Evolutionary conservation across 2,888 invertebrate species (phyloP).

Genomic region (Callosobruchus maculatus): DNA sequence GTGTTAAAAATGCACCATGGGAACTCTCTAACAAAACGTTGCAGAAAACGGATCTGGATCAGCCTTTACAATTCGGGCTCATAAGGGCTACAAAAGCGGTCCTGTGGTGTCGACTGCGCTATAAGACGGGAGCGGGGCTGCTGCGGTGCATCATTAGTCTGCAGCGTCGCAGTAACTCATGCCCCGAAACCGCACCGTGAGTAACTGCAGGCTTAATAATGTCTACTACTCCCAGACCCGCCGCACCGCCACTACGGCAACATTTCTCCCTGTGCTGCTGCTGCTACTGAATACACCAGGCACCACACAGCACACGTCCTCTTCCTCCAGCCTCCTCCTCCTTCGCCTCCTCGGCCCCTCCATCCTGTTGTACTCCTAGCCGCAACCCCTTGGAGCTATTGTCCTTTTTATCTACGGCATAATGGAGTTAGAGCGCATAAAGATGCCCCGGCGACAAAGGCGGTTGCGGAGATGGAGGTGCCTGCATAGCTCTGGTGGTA

Average conservation of each 20-base stretch:
- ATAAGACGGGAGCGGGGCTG: constrained; percentile 17
- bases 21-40: too few relatives aligned
- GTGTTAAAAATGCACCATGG: too few relatives aligned
- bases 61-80: too few relatives aligned
- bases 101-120: background rate
- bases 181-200: constrained; percentile 44
- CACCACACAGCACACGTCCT: background rate
- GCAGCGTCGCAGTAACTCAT: constrained; percentile 42
- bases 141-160: constrained; percentile 45
- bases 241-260: background rate
- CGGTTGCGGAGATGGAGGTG: background rate
- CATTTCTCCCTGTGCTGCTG: background rate
- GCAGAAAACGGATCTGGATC: too few relatives aligned
- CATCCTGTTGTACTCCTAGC: constrained; percentile 14
- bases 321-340: background rate
- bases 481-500: background rate
- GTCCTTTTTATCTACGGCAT: constrained; percentile 17
- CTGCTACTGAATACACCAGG: background rate
- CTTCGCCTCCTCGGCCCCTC: background rate
- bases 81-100: background rate
- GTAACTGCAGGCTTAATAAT: constrained; percentile 48
- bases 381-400: constrained; percentile 16
- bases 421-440: constrained; percentile 3
- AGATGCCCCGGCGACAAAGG: background rate
- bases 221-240: constrained; percentile 33